Evolutionary conservation across 2,113 vertebrate species (phyloP).

Genomic region (Cryptotis parvus): DNA sequence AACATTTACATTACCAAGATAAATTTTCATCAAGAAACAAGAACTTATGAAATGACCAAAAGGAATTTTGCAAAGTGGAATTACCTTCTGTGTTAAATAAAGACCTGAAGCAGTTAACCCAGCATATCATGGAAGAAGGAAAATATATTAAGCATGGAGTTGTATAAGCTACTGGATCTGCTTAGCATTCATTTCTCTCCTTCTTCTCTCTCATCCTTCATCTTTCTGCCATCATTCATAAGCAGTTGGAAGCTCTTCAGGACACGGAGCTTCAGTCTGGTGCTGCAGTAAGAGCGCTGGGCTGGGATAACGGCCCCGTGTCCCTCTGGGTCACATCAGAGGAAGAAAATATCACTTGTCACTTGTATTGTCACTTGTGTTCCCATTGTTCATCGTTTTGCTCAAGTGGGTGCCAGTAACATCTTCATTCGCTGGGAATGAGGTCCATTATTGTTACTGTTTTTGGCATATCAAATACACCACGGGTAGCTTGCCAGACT

Average conservation of each 20-base stretch:
- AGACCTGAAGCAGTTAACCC: background rate
- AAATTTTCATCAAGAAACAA: background rate
- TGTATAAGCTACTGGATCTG: background rate
- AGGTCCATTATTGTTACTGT: too few relatives aligned
- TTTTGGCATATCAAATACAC: too few relatives aligned
- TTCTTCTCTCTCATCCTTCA: too few relatives aligned
- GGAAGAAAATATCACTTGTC: background rate
- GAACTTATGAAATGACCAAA: slow-evolving; percentile 1
- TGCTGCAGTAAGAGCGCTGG: background rate
- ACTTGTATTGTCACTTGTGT: too few relatives aligned
- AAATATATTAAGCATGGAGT: background rate
- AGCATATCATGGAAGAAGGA: slow-evolving; percentile 3
- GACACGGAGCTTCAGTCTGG: background rate
- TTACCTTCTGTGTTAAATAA: background rate
- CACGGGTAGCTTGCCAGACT: too few relatives aligned
- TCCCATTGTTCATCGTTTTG: too few relatives aligned
- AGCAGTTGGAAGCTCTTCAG: background rate
- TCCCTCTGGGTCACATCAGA: background rate
- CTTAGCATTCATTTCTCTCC: too few relatives aligned
- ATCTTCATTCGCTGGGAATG: too few relatives aligned
- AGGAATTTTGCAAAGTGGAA: background rate
- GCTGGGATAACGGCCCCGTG: background rate
- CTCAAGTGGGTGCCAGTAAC: too few relatives aligned
- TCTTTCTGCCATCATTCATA: background rate
- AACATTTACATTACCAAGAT: background rate